Evolutionary conservation across 2,888 invertebrate species (phyloP).

Genomic region (Mythimna lalbum): DNA sequence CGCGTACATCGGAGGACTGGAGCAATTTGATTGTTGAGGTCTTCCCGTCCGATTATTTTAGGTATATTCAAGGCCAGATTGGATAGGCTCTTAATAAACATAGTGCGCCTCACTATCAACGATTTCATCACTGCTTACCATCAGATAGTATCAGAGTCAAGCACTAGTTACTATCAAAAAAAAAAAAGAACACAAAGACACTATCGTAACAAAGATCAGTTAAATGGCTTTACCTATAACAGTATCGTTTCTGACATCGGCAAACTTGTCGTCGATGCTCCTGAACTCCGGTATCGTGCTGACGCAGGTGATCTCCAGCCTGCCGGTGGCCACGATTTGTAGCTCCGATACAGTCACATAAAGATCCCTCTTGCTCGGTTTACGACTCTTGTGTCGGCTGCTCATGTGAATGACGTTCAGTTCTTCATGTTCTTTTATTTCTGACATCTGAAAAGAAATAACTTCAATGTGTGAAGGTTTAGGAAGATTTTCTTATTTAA

Average conservation of each 20-base stretch:
- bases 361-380: slow-evolving; percentile 91
- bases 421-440: slow-evolving; percentile 74
- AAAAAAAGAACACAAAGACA: no score
- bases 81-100: no score
- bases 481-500: background rate
- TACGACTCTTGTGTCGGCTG: slow-evolving; percentile 82
- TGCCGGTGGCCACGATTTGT: slow-evolving; percentile 93
- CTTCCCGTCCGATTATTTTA: no score
- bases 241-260: slow-evolving; percentile 93
- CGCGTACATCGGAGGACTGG: no score
- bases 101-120: no score
- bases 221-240: slow-evolving; percentile 91
- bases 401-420: slow-evolving; percentile 75
- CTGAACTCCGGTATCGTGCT: slow-evolving; percentile 95
- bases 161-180: no score
- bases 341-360: slow-evolving; percentile 93
- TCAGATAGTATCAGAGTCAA: no score
- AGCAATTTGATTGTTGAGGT: no score
- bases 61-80: no score
- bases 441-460: slow-evolving; percentile 69
- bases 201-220: background rate
- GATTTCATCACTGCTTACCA: no score
- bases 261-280: slow-evolving; percentile 93
- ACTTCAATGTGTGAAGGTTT: no score
- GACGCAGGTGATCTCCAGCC: slow-evolving; percentile 94